A percentile compares a stretch with the other conserved stretches of the same genome.
These are phyloP conservation scores for Thymelicus sylvestris DNA, from an alignment of 2,888 invertebrate species.

Conservation along the genomic window DNA sequence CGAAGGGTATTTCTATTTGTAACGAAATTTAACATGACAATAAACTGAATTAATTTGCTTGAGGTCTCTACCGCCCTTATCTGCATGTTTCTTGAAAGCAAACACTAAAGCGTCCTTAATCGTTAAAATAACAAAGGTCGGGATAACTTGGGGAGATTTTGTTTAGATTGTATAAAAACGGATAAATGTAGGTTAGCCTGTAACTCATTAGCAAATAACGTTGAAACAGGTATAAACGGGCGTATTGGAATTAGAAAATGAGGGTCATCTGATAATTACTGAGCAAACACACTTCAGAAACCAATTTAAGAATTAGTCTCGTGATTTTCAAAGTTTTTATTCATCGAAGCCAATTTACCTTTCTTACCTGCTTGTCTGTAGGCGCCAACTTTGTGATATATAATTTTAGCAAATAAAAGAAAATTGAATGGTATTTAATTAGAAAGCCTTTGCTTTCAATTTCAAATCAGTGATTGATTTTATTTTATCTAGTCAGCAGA, in stretches of 20 bases:
- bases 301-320: conserved; percentile 56
- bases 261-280: conserved; percentile 80
- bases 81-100: conserved; percentile 56
- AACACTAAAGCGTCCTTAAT: conserved; percentile 68
- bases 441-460: too few relatives aligned
- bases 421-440: conserved; percentile 8
- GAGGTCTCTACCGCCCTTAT: conserved; percentile 54
- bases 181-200: conserved; percentile 45
- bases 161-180: conserved; percentile 47
- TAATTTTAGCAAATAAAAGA: conserved; percentile 25
- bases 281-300: conserved; percentile 62
- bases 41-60: conserved; percentile 62
- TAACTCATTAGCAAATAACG: conserved; percentile 70
- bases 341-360: conserved; percentile 39
- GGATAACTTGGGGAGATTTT: conserved; percentile 46
- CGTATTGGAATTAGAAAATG: conserved; percentile 71
- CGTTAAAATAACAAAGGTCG: conserved; percentile 64
- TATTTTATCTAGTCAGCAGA: too few relatives aligned
- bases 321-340: conserved; percentile 47
- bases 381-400: conserved; percentile 20
- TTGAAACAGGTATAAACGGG: conserved; percentile 67
- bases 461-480: too few relatives aligned
- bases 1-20: conserved; percentile 47
- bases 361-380: conserved; percentile 40
- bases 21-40: conserved; percentile 65